Evolutionary conservation across 1,140 invertebrate genomes (phyloP), one percentile per base, ranked within the genome.

Genomic region (Eriosoma lanigerum): DNA sequence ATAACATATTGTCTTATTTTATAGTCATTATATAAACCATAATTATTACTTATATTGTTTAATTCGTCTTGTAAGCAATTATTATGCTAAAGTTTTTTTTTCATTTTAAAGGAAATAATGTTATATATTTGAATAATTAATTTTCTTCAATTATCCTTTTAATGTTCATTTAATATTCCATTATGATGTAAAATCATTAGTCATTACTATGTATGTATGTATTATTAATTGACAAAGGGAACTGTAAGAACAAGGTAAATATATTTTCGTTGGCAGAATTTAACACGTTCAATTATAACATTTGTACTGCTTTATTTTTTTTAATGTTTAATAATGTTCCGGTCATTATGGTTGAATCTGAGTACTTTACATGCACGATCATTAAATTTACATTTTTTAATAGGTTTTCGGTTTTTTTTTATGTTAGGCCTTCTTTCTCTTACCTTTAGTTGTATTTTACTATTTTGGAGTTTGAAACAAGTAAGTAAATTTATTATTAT

Each of bases 401-500:
- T 62, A 60, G 75, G 62, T 15, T 78, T 78, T 38, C 62, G 17
- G 15, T 78, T 26, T 48, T 78, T 78, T 60, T 78, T 78, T 48
- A 48, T 78, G 17, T 62, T 78, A 78, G 75, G 75, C 56, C 75
- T 78, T 78, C 75, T 78, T 60, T 78, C 75, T 1, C 56, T 78
- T 12, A 62, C 56, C 9, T 50, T 38, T 62, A 78, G 38, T 60
- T 78, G 38, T 78, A 24, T 78, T 62, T 60, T 78, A 60, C 8
- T 78, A 5, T 46, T 78, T 78, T 78, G 75, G 56, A 48, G 75
- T 78, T 78, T 78, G 4, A 58, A 62, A 78, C 54, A 78, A 78
- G 75, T 78, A 78, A 78, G 75, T 78, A 62, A 32, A 46, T 76
- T 19, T 62, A 46, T 78, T 78, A 29, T 26, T 60, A 38, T 68